Percentiles rank a stretch among this genome's conserved stretches.
These are phyloP conservation scores for Nemurella pictetii DNA, from an alignment of 2,888 invertebrate genomes.

Conservation along the genomic window DNA sequence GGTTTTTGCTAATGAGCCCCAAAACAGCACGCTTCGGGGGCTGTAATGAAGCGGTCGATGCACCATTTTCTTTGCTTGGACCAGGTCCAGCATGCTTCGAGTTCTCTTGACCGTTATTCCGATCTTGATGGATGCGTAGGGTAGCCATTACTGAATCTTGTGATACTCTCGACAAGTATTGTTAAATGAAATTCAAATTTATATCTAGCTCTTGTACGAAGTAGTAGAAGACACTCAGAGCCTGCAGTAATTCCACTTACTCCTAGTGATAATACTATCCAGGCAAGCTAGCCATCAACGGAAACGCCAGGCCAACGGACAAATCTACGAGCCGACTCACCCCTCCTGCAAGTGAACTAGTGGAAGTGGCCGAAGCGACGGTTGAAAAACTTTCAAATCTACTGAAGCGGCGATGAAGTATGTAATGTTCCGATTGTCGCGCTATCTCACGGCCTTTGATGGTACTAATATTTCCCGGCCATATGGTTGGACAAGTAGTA, in stretches of 20 bases:
- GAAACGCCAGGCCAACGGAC: slow-evolving; percentile 6
- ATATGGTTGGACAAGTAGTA: too few species aligned
- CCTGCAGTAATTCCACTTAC: not conserved
- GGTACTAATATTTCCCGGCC: not conserved
- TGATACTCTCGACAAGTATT: slow-evolving; percentile 36
- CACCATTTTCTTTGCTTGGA: slow-evolving; percentile 50
- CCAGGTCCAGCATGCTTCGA: slow-evolving; percentile 39
- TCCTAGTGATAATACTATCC: not conserved
- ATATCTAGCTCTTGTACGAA: not conserved
- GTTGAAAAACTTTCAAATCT: not conserved
- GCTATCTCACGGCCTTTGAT: not conserved
- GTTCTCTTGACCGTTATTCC: slow-evolving; percentile 66
- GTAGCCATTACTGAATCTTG: slow-evolving; percentile 62
- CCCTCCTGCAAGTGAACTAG: not conserved
- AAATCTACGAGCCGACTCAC: not conserved
- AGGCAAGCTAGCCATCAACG: not conserved
- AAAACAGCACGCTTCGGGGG: slow-evolving; percentile 56
- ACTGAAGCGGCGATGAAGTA: not conserved
- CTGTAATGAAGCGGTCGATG: slow-evolving; percentile 59
- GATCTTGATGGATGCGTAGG: slow-evolving; percentile 76
- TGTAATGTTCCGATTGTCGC: not conserved
- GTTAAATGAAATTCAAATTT: slow-evolving; percentile 24
- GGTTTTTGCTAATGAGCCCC: slow-evolving; percentile 60
- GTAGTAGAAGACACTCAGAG: too few species aligned
- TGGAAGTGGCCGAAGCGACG: too few species aligned